A percentile compares a stretch with the other conserved stretches of the same genome.
These are phyloP conservation scores for Nannospalax galili DNA, from an alignment of 2,113 vertebrate species.

Conservation along the genomic window DNA sequence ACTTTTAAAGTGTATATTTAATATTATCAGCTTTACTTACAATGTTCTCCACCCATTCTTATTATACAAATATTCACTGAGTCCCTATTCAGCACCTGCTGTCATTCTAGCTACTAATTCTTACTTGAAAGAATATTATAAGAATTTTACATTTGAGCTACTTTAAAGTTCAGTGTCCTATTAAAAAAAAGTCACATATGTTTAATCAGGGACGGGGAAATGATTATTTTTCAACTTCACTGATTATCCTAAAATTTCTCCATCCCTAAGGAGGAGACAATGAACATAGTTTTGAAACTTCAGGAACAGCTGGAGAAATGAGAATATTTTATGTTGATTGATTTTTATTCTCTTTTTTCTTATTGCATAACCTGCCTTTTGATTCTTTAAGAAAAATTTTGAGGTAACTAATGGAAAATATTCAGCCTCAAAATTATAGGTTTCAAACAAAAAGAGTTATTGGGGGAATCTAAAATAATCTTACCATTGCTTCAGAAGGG, in stretches of 20 bases:
- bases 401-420: constrained; percentile 29
- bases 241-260: background rate
- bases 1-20: background rate
- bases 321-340: background rate
- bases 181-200: background rate
- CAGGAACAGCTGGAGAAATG: background rate
- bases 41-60: background rate
- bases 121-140: background rate
- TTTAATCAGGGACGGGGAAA: background rate
- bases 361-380: background rate
- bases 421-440: background rate
- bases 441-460: background rate
- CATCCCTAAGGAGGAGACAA: background rate
- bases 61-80: background rate
- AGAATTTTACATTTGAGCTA: background rate
- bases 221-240: background rate
- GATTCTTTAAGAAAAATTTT: constrained; percentile 41
- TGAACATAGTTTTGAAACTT: constrained; percentile 4
- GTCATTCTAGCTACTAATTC: background rate
- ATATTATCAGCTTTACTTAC: background rate
- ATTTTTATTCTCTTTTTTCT: background rate
- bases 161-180: background rate
- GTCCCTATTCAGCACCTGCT: background rate
- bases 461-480: background rate
- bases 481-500: background rate